Conservation (phyloP, 2,797 vertebrate species). For the Sibirionetta formosa region DNA sequence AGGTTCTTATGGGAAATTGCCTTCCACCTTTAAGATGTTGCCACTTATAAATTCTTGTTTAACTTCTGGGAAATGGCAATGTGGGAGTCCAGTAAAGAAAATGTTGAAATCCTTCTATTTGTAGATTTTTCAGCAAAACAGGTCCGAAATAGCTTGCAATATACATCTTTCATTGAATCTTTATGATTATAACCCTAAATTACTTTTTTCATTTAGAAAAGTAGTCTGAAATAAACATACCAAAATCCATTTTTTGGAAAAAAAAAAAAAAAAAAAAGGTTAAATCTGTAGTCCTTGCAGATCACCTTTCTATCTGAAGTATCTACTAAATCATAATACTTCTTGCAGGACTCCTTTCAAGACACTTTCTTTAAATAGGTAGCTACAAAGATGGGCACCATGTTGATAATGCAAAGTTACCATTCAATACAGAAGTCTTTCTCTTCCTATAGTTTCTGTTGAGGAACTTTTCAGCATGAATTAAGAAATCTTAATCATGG, state of each 20-base stretch:
- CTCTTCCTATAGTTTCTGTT: not conserved
- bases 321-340: not conserved
- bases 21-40: slow-evolving; percentile 65
- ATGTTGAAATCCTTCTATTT: not conserved
- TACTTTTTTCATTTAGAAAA: not conserved
- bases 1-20: slow-evolving; percentile 80
- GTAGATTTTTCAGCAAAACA: not conserved
- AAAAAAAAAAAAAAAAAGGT: not conserved
- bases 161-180: too few relatives aligned
- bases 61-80: slow-evolving; percentile 55
- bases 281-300: not conserved
- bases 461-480: not conserved
- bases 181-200: not conserved
- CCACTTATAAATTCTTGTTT: slow-evolving; percentile 67
- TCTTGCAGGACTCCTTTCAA: not conserved
- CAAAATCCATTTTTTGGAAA: not conserved
- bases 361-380: not conserved
- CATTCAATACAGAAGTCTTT: not conserved
- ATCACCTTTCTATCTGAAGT: not conserved
- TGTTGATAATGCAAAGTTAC: fast-evolving
- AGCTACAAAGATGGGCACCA: not conserved
- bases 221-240: not conserved
- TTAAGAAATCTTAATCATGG: not conserved
- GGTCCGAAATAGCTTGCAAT: not conserved
- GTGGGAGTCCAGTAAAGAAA: slow-evolving; percentile 31